A percentile compares a stretch with the other conserved stretches of the same genome.
Conservation (phyloP, 2,888 invertebrate species). For the Sphaerophoria taeniata region DNA sequence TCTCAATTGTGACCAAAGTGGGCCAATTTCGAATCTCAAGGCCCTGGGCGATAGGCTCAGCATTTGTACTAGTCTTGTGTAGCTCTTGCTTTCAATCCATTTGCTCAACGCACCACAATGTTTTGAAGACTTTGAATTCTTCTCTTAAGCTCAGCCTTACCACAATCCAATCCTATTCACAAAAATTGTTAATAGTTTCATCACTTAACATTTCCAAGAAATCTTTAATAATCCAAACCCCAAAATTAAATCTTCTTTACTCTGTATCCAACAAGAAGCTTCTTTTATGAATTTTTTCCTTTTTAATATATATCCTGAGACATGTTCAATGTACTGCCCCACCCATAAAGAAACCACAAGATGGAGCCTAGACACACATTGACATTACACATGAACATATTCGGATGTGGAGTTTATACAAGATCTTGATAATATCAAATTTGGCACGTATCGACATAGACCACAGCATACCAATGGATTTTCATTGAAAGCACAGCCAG, state of each 20-base stretch:
- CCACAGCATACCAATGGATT: slow-evolving; percentile 70
- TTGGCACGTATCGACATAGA: slow-evolving; percentile 68
- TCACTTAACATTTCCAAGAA: too few relatives aligned
- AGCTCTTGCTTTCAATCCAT: too few relatives aligned
- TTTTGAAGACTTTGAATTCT: too few relatives aligned
- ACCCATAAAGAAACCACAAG: slow-evolving; percentile 47
- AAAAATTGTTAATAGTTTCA: too few relatives aligned
- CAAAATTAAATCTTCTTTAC: background rate
- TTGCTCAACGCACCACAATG: too few relatives aligned
- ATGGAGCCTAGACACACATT: slow-evolving; percentile 46
- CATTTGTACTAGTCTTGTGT: too few relatives aligned
- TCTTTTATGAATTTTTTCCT: background rate
- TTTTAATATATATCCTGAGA: background rate
- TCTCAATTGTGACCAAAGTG: too few relatives aligned
- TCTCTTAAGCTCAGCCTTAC: too few relatives aligned
- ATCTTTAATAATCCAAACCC: too few relatives aligned
- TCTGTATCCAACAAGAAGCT: background rate
- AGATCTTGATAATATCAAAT: slow-evolving; percentile 71
- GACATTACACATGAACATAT: background rate
- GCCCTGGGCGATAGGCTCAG: too few relatives aligned
- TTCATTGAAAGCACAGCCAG: slow-evolving; percentile 54
- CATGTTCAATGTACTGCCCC: slow-evolving; percentile 1
- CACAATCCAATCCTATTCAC: too few relatives aligned
- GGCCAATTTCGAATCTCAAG: too few relatives aligned
- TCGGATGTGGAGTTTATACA: background rate